Base-by-base conservation (phyloP, 2,888 invertebrate species). In the Nebria brevicollis region DNA sequence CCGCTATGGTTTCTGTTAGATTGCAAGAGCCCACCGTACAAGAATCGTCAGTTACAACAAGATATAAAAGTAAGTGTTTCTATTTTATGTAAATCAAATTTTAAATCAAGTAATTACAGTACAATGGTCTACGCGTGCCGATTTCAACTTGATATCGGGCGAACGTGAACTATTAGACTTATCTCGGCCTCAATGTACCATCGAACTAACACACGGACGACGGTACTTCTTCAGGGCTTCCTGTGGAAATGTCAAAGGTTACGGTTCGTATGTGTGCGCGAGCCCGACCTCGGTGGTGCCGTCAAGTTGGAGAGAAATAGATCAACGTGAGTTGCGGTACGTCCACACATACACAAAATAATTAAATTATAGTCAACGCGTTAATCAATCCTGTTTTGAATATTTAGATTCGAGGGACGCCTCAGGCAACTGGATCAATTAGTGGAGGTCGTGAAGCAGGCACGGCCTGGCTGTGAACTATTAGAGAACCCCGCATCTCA, bases 241-340 rank as follows among this genome's bases (percentile, higher is more conserved):
- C n/a, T 96, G 97, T 75, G 98, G 98, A 75, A 98, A 98, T 87
- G 91, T 98, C 83, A 96, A 96, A 87, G 98, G 98, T 0, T 98
- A 94, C 92, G 97, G 98, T 43, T 91, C 93, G 13, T 95, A 92
- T 86, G 91, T 94, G 65, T 91, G 92, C 11, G 95, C 97, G 0
- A 93, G 94, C 66, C 98, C 98, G 0, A 91, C 94, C 70, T 95
- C 95, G 85, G 95, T 97, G 8, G 94, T 96, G 70, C 97, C 98
- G 13, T 97, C 97, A 85, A 96, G 97, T 96, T 97, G 97, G 97
- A 92, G 96, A 77, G 97, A 97, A 87, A 92, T 96, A 43, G 94
- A 95, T 79, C 91, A 93, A 78, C 92, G 93, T 15, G 92, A 92
- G 84, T 90, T 94, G 72, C 91, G 93, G 79, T 86, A 84, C 74